Base-by-base conservation (phyloP, 1,140 invertebrate genomes). In the Bombus sylvicola region DNA sequence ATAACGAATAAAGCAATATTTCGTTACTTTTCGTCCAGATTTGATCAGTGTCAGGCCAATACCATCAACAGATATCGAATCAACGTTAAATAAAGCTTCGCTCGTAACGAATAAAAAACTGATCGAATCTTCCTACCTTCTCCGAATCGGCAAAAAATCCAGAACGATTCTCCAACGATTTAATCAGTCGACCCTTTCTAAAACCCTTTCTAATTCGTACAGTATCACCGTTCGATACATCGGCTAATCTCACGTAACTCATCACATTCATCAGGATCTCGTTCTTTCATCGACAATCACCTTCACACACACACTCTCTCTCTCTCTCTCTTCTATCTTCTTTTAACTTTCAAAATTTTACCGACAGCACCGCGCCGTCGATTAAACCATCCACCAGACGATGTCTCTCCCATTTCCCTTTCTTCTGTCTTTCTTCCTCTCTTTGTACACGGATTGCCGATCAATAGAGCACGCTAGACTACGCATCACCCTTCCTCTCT, bases 361-460 rank as follows among this genome's bases (percentile, higher is more conserved):
- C 18, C 47, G 47, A 47, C 62, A 39, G n/a, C 15, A 62, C 57
- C 12, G 18, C 28, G 41, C 34, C 31, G 53, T 22, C 75, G 66
- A 72, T 78, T 78, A 76, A 76, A 66, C 34, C 12, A 31, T n/a
- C 62, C 34, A 25, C 66, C 34, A 43, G 25, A 62, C 76, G 37
- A 72, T 18, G 80, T 39, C 80, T n/a, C 78, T 25, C 31, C 37
- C 22, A 22, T 15, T 34, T n/a, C n/a, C 37, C n/a, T 28, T 57
- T 39, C 41, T 34, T 68, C 39, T 18, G 39, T 41, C 39, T 62
- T 37, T 57, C 57, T 77, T 25, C 10, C 34, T 34, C 75, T 39
- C 72, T 31, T 39, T n/a, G n/a, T 47, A 43, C 53, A 59, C 80
- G 66, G 68, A 84, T 84, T 80, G 76, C 57, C 83, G 83, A 85